phyloP scores from a whole-genome alignment of 2,113 vertebrate species.

The Pachycephala philippinensis region DNA sequence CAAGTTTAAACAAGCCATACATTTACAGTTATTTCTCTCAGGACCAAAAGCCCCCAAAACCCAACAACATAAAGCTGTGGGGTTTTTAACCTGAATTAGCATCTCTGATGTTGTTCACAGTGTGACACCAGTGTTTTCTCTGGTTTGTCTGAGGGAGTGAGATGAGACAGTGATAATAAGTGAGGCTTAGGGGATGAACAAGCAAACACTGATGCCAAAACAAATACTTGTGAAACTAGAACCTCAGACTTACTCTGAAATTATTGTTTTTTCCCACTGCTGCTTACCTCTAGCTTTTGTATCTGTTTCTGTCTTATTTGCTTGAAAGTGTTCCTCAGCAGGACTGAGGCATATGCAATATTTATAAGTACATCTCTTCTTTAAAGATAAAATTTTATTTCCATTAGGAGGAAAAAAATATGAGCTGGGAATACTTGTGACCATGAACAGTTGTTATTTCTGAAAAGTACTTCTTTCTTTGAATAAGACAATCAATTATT shows the following conservation, averaged over 20 bases:
- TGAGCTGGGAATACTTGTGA: neutral
- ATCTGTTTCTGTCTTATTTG: neutral
- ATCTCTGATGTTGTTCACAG: neutral
- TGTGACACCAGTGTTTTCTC: neutral
- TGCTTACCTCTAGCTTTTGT: neutral
- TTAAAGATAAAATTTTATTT: slow-evolving; percentile 10
- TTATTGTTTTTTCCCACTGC: neutral
- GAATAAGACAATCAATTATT: slow-evolving; percentile 5
- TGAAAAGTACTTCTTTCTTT: neutral
- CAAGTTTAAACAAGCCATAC: neutral
- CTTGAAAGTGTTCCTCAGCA: neutral
- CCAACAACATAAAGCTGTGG: neutral
- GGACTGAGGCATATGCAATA: neutral
- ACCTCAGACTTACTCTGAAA: neutral
- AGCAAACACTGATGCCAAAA: neutral
- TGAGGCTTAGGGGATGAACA: neutral
- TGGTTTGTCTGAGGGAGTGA: neutral
- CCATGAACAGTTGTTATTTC: neutral
- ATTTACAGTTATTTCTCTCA: neutral
- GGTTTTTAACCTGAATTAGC: neutral
- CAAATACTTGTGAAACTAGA: neutral
- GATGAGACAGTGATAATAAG: neutral
- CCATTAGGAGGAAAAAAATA: neutral
- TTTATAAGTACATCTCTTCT: neutral
- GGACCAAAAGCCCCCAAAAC: neutral